phyloP scores from a whole-genome alignment of 1,140 invertebrate genomes.

The Drosophila takahashii region DNA sequence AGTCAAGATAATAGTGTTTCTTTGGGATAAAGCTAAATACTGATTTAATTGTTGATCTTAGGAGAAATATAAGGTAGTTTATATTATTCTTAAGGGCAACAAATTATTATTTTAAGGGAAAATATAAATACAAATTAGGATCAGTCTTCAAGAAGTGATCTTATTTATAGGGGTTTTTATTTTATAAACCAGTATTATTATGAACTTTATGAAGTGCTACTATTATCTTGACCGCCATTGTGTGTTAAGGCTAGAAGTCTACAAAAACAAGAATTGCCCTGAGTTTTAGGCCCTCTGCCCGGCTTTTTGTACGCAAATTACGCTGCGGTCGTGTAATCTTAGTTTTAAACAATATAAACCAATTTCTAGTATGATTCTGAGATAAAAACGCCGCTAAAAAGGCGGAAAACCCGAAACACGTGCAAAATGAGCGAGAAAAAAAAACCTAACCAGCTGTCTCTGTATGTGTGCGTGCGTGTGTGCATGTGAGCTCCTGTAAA shows the following conservation, averaged over 20 bases:
- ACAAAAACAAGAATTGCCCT: not conserved
- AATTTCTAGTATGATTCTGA: not conserved
- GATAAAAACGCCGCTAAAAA: not conserved
- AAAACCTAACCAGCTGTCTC: slow-evolving; percentile 1
- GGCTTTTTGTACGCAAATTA: not conserved
- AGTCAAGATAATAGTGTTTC: not conserved
- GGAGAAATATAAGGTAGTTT: too few species aligned
- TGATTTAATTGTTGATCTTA: too few species aligned
- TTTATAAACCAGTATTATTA: too few species aligned
- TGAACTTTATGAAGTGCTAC: not conserved
- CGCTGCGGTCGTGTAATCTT: slow-evolving; percentile 6
- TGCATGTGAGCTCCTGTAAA: slow-evolving; percentile 3
- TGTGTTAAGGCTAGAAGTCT: not conserved
- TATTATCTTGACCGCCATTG: slow-evolving; percentile 1
- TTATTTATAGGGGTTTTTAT: too few species aligned
- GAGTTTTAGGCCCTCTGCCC: not conserved
- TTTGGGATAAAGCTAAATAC: too few species aligned
- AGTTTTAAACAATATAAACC: not conserved
- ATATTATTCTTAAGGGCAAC: too few species aligned
- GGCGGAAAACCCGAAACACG: slow-evolving; percentile 3
- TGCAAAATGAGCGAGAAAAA: slow-evolving; percentile 9
- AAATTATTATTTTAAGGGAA: too few species aligned
- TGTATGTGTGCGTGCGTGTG: not conserved
- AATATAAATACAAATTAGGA: too few species aligned
- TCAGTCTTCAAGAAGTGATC: too few species aligned